These are phyloP conservation scores for Telmatherina bonti DNA, from an alignment of 2,797 vertebrate genomes.

Conservation along the genomic window DNA sequence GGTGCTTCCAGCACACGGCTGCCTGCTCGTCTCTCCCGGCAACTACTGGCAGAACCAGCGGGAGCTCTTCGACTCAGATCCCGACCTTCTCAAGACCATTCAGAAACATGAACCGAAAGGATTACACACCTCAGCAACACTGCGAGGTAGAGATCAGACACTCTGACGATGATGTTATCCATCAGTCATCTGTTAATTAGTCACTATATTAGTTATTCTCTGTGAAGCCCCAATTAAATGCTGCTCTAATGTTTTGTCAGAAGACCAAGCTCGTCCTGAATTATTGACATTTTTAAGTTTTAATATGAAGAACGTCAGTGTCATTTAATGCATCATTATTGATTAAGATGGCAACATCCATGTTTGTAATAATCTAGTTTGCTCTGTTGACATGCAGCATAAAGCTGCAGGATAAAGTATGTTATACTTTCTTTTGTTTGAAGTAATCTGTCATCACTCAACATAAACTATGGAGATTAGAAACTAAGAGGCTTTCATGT, in stretches of 20 bases:
- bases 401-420: background rate
- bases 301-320: no score
- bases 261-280: no score
- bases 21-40: conserved; percentile 93
- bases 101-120: conserved; percentile 98
- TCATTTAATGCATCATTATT: no score
- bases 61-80: conserved; percentile 90
- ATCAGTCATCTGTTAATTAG: no score
- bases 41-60: conserved; percentile 98
- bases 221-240: no score
- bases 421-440: background rate
- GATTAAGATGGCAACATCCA: no score
- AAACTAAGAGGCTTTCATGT: conserved; percentile 49
- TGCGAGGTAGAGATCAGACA: conserved; percentile 86
- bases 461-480: conserved; percentile 29
- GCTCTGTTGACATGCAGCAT: no score
- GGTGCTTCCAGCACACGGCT: conserved; percentile 94
- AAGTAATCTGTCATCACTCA: conserved; percentile 15
- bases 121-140: conserved; percentile 93
- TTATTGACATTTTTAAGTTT: no score
- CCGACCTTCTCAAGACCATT: conserved; percentile 93
- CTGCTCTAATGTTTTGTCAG: no score
- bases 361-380: background rate
- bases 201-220: no score
- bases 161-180: background rate